A percentile compares a stretch with the other conserved stretches of the same genome.
phyloP scores from a whole-genome alignment of 2,888 invertebrate genomes.

The Chloroclysta siterata region DNA sequence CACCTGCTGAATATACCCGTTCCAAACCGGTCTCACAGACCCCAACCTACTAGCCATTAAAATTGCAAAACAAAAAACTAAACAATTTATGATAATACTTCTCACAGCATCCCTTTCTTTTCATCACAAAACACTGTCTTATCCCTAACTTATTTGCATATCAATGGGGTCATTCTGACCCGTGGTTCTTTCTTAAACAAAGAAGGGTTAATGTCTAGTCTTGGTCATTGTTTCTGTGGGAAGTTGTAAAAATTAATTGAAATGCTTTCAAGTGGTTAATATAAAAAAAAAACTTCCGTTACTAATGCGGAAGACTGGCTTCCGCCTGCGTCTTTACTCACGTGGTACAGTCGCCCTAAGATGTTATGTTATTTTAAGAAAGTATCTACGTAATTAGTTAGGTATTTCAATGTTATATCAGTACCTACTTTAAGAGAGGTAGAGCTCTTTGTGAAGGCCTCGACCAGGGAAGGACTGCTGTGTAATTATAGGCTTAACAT shows the following conservation, averaged over 20 bases:
- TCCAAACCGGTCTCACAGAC: constrained; percentile 16
- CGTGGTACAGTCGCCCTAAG: too few relatives aligned
- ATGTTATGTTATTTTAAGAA: too few relatives aligned
- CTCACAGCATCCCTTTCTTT: constrained; percentile 45
- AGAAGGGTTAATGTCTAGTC: constrained; percentile 23
- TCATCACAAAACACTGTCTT: constrained; percentile 57
- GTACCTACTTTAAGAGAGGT: too few relatives aligned
- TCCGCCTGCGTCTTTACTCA: too few relatives aligned
- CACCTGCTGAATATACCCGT: constrained; percentile 18
- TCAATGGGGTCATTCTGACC: constrained; percentile 52
- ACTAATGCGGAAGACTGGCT: too few relatives aligned
- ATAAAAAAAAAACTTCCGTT: too few relatives aligned
- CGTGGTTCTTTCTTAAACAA: constrained; percentile 44
- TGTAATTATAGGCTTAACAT: too few relatives aligned
- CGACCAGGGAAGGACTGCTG: too few relatives aligned
- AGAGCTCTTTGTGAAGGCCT: too few relatives aligned
- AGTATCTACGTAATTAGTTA: too few relatives aligned
- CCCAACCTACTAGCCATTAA: constrained; percentile 18
- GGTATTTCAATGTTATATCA: too few relatives aligned
- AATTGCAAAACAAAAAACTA: constrained; percentile 18
- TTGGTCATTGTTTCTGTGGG: constrained; percentile 32
- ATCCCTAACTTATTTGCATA: constrained; percentile 68
- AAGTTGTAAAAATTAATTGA: constrained; percentile 4
- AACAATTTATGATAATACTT: constrained; percentile 16
- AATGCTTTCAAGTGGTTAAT: too few relatives aligned